Base-by-base conservation (phyloP, 2,113 vertebrate genomes). In the Dryoscopus gambensis region DNA sequence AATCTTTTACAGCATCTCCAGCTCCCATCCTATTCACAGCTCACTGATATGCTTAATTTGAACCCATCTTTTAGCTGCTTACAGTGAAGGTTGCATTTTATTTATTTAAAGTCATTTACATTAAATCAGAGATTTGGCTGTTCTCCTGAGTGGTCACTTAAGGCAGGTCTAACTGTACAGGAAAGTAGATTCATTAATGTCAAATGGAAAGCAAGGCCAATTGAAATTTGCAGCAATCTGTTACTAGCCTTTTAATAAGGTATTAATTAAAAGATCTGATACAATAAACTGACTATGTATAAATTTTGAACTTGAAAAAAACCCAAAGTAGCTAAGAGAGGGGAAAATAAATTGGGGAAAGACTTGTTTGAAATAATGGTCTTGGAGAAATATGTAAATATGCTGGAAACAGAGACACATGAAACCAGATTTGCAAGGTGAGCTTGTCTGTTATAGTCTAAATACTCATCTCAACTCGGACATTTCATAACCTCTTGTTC, bases 151-250 rank as follows among this genome's bases (percentile, higher is more conserved):
- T 73, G 75, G 84, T 87, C 87, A 79, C 50, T 87, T 92, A 78
- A 88, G 7, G 11, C 56, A 91, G 44, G 42, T 89, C 76, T 94
- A 86, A 84, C 78, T 76, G 21, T 87, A 74, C 47, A 53, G 56
- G 64, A 86, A 93, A 91, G 73, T 33, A 95, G 53, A 79, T 18
- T 77, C 12, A 74, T 93, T 96, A 93, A 73, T 42, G 37, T 49
- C 46, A 93, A 89, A 87, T 33, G 40, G 30, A 84, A 96, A 76
- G 56, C 65, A 94, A 82, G 18, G 42, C 50, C 40, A 50, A 80
- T 81, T 94, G 77, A 78, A 97, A 91, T 50, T 62, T 86, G 65
- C 86, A 89, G 39, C n/a, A 87, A 94, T 37, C 15, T 85, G 84
- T 90, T 95, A 84, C 21, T 35, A 65, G 50, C 21, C 15, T 62